Percentiles rank a stretch among this genome's conserved stretches.
phyloP scores from a whole-genome alignment of 2,797 vertebrate species.

The Hoplostethus atlanticus region DNA sequence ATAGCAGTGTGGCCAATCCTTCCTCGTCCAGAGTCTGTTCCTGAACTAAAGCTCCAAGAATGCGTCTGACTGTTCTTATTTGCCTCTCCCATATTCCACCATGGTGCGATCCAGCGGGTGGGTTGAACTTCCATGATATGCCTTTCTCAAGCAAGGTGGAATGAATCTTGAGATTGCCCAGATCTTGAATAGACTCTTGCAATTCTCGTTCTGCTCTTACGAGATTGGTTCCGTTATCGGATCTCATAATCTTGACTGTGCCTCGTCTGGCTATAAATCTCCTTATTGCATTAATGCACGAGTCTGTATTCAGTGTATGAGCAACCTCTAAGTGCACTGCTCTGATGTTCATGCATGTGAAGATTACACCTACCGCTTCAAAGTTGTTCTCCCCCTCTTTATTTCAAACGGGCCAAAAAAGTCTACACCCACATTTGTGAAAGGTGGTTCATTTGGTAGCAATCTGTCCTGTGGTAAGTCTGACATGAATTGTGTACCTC shows the following conservation, averaged over 20 bases:
- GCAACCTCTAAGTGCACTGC: conserved; percentile 18
- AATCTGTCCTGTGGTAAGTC: background rate
- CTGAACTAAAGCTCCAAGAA: too few relatives aligned
- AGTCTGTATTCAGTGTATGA: conserved; percentile 22
- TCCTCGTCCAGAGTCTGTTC: too few relatives aligned
- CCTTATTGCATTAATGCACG: too few relatives aligned
- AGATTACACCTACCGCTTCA: conserved; percentile 21
- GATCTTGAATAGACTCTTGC: background rate
- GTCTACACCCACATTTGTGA: conserved; percentile 8
- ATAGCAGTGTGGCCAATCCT: too few relatives aligned
- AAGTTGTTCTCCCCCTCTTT: background rate
- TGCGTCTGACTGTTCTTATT: background rate
- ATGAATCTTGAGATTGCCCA: background rate
- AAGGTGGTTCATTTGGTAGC: background rate
- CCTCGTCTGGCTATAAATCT: conserved; percentile 10
- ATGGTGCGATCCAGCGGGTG: background rate
- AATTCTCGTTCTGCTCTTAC: conserved; percentile 6
- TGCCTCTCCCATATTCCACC: conserved; percentile 4
- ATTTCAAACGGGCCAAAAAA: conserved; percentile 8
- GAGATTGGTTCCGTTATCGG: conserved; percentile 21
- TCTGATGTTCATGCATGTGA: conserved; percentile 14
- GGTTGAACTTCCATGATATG: conserved; percentile 10
- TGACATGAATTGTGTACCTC: conserved; percentile 2
- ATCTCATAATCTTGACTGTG: background rate
- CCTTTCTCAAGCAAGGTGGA: background rate